Evolutionary conservation across 1,140 invertebrate species (phyloP).

Genomic region (Pogonus chalceus): DNA sequence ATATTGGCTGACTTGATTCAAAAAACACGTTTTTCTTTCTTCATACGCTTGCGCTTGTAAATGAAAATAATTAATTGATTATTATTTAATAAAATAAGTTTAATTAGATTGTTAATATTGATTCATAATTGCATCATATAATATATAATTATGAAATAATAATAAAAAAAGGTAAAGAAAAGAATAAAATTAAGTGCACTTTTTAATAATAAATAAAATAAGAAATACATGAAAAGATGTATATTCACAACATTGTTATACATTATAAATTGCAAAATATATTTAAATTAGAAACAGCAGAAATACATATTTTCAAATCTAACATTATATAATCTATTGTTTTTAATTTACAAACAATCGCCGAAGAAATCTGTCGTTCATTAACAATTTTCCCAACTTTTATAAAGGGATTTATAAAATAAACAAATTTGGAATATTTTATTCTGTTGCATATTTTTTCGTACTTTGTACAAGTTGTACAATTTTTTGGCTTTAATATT

Average conservation of each 20-base stretch:
- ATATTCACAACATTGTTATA: not conserved
- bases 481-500: no score
- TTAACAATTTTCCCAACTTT: not conserved
- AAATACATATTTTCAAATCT: not conserved
- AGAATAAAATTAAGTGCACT: conserved; percentile 7
- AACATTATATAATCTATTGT: not conserved
- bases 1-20: no score
- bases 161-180: no score
- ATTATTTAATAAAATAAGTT: no score
- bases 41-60: no score
- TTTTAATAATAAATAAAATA: conserved; percentile 8
- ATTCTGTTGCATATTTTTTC: not conserved
- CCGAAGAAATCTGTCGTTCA: not conserved
- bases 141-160: no score
- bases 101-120: no score
- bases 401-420: not conserved
- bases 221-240: not conserved
- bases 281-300: not conserved
- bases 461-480: no score
- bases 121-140: no score
- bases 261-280: not conserved
- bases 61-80: no score
- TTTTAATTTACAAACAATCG: not conserved
- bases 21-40: no score
- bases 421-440: not conserved